phyloP scores from a whole-genome alignment of 2,888 invertebrate genomes.

The Diogma glabrata region DNA sequence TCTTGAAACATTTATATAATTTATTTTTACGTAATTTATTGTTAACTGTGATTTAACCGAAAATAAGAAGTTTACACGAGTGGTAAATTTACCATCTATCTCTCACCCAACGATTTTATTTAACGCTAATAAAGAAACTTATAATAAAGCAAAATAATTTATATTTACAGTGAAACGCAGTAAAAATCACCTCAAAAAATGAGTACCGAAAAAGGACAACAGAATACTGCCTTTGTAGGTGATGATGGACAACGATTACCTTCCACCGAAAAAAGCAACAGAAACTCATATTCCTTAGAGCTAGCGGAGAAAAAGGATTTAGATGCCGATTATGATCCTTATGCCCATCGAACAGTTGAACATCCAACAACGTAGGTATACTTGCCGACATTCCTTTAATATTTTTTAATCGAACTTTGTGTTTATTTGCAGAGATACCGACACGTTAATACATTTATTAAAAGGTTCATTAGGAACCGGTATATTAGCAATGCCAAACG shows the following conservation, averaged over 20 bases:
- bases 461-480: slow-evolving; percentile 93
- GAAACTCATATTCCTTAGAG: slow-evolving; percentile 26
- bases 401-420: neutral
- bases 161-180: neutral
- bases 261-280: neutral
- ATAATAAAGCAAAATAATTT: too few relatives aligned
- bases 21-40: too few relatives aligned
- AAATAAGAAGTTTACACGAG: too few relatives aligned
- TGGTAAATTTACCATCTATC: too few relatives aligned
- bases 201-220: slow-evolving; percentile 26
- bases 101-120: too few relatives aligned
- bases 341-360: slow-evolving; percentile 49
- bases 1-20: too few relatives aligned
- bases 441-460: slow-evolving; percentile 78
- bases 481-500: slow-evolving; percentile 73
- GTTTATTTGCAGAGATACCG: slow-evolving; percentile 53
- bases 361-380: slow-evolving; percentile 59
- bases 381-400: too few relatives aligned
- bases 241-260: slow-evolving; percentile 27
- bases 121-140: too few relatives aligned
- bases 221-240: slow-evolving; percentile 31
- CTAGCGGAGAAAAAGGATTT: slow-evolving; percentile 29
- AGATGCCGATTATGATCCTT: slow-evolving; percentile 51
- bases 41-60: too few relatives aligned
- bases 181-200: neutral